These are phyloP conservation scores for Lepus oiostolus DNA, from an alignment of 2,797 vertebrate genomes.

Conservation along the genomic window DNA sequence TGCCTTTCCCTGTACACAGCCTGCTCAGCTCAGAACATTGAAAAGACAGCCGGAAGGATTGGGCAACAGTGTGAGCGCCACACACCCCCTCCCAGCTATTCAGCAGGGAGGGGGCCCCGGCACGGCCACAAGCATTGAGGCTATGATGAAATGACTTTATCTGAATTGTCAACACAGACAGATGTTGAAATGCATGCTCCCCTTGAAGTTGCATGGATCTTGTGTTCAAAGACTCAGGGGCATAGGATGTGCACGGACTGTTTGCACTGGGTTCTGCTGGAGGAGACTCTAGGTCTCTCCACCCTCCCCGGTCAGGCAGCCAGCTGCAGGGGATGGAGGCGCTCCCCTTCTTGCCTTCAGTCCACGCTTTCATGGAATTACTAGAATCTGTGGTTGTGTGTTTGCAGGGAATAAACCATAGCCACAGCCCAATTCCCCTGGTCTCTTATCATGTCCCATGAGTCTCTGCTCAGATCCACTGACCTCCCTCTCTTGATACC, in stretches of 20 bases:
- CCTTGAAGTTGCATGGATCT: background rate
- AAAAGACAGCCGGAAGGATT: background rate
- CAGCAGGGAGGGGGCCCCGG: background rate
- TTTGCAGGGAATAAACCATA: background rate
- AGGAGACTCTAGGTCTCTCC: background rate
- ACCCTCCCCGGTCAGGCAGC: background rate
- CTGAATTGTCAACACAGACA: background rate
- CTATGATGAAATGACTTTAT: background rate
- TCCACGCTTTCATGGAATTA: background rate
- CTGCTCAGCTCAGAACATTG: background rate
- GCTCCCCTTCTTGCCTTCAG: rapidly evolving
- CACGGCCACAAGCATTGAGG: background rate
- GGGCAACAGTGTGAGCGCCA: background rate
- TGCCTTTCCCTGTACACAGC: too few species aligned
- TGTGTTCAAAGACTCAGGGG: background rate
- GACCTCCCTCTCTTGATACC: background rate
- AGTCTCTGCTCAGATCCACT: background rate
- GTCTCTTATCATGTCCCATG: too few species aligned
- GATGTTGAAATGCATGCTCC: background rate
- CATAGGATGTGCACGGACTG: background rate
- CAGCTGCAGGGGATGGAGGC: rapidly evolving
- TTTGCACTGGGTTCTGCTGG: background rate
- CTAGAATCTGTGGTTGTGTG: background rate
- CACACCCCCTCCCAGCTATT: background rate
- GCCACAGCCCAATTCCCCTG: rapidly evolving